A percentile compares a stretch with the other conserved stretches of the same genome.
Conservation (phyloP, 1,140 invertebrate genomes). For the Rhagoletis pomonella region DNA sequence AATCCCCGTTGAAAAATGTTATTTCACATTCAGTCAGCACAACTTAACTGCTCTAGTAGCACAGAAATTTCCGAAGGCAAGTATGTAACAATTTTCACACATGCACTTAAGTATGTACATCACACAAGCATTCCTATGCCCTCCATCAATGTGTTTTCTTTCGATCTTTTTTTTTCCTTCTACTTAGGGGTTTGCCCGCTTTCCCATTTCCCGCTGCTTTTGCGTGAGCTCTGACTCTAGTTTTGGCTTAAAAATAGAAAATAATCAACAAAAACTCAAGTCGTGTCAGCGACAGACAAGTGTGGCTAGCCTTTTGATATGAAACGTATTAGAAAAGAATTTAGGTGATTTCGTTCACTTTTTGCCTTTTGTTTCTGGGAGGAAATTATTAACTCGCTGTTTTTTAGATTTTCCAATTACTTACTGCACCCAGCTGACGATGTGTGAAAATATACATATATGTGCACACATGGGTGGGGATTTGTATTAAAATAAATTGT, state of each 20-base stretch:
- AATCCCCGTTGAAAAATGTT: slow-evolving; percentile 56
- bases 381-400: not conserved
- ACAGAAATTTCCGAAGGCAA: too few species aligned
- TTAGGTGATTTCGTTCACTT: too few species aligned
- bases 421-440: too few species aligned
- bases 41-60: not conserved
- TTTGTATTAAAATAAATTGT: too few species aligned
- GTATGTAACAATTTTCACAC: not conserved
- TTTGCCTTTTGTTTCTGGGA: not conserved
- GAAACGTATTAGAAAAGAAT: not conserved
- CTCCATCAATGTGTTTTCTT: not conserved
- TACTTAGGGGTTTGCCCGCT: not conserved
- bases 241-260: slow-evolving; percentile 24
- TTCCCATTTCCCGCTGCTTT: not conserved
- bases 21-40: slow-evolving; percentile 45
- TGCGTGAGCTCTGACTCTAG: not conserved
- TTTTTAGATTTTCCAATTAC: not conserved
- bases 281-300: not conserved
- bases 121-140: slow-evolving; percentile 1
- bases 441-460: not conserved
- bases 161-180: not conserved
- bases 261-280: not conserved
- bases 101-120: not conserved
- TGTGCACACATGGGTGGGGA: too few species aligned
- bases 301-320: slow-evolving; percentile 5